These are phyloP conservation scores for Drosophila bipectinata DNA, from an alignment of 1,140 invertebrate genomes.

Conservation along the genomic window DNA sequence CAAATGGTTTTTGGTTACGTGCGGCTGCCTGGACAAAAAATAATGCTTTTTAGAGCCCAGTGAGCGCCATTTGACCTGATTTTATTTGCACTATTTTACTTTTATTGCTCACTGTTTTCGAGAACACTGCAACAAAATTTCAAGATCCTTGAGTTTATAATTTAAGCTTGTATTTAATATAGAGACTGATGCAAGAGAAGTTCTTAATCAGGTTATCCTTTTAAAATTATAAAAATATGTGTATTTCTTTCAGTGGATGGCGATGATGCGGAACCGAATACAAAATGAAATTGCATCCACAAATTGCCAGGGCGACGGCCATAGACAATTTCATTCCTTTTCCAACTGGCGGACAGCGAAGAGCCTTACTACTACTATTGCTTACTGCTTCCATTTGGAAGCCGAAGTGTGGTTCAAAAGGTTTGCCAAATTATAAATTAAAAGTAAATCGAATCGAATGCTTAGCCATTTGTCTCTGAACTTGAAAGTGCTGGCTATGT, in stretches of 20 bases:
- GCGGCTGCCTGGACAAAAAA: constrained; percentile 32
- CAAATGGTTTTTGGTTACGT: constrained; percentile 43
- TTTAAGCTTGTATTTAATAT: too few relatives aligned
- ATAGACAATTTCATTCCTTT: constrained; percentile 78
- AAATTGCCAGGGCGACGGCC: constrained; percentile 64
- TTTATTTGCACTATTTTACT: constrained; percentile 81
- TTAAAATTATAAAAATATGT: background rate
- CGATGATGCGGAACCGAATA: constrained; percentile 78
- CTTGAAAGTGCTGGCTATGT: constrained; percentile 72
- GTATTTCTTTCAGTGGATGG: constrained; percentile 22
- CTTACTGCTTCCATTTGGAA: constrained; percentile 58
- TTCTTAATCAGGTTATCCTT: background rate
- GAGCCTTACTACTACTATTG: background rate
- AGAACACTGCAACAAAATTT: constrained; percentile 1
- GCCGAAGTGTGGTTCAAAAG: constrained; percentile 65
- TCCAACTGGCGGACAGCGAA: background rate
- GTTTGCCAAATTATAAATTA: constrained; percentile 80
- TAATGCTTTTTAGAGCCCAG: constrained; percentile 46
- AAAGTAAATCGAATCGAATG: constrained; percentile 82
- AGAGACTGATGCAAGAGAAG: too few relatives aligned
- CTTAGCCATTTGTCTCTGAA: constrained; percentile 76
- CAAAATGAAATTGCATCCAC: constrained; percentile 77
- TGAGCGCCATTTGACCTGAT: constrained; percentile 77
- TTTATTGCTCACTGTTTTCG: constrained; percentile 72
- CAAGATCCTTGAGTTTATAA: background rate